These are phyloP conservation scores for Drosophila neutralis DNA, from an alignment of 2,888 invertebrate genomes.

Conservation along the genomic window DNA sequence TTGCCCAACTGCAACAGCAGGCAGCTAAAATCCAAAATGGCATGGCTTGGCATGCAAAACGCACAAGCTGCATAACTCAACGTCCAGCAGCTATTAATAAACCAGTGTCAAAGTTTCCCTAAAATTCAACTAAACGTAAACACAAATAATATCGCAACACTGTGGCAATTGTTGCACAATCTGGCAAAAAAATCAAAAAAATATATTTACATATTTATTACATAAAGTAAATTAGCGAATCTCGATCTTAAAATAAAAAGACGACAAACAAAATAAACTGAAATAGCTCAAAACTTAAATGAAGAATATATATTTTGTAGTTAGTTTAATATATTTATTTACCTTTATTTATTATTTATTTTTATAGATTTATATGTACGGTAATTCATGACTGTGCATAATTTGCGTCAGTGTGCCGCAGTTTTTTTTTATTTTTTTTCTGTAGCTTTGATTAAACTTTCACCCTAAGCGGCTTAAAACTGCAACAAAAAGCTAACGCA, in stretches of 20 bases:
- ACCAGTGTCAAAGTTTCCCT: slow-evolving; percentile 71
- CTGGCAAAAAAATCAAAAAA: not conserved
- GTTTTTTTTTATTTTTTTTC: not conserved
- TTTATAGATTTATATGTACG: not conserved
- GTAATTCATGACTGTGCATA: not conserved
- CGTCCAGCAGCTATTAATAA: slow-evolving; percentile 72
- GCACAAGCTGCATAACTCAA: slow-evolving; percentile 51
- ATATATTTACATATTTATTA: not conserved
- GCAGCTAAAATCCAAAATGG: slow-evolving; percentile 40
- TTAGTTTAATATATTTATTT: not conserved
- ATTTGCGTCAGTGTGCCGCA: slow-evolving; percentile 33
- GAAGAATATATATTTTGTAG: not conserved
- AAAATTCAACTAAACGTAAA: slow-evolving; percentile 52
- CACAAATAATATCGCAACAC: slow-evolving; percentile 44
- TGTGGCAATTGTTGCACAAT: slow-evolving; percentile 15
- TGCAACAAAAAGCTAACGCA: slow-evolving; percentile 60
- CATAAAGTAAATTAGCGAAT: not conserved
- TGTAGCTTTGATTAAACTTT: slow-evolving; percentile 68
- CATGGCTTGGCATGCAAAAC: slow-evolving; percentile 58
- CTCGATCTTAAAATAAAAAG: no score
- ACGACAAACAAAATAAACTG: not conserved
- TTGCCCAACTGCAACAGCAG: slow-evolving; percentile 24
- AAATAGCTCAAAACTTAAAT: not conserved
- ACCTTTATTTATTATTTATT: not conserved
- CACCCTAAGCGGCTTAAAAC: slow-evolving; percentile 68